Base-by-base conservation (phyloP, 2,888 invertebrate species). In the Xanthorhoe designata region DNA sequence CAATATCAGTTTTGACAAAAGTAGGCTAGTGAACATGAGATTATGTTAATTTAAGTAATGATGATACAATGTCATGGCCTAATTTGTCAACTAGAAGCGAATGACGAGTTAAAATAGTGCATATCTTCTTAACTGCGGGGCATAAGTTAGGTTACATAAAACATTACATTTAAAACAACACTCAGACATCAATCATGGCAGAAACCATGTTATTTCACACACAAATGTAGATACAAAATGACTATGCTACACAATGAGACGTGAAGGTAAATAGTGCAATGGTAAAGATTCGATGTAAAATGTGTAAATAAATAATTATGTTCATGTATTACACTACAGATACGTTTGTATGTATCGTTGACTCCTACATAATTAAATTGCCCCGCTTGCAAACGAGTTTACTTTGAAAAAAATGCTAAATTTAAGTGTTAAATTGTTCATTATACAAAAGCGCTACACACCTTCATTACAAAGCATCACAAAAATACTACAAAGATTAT, bases 401-500 rank as follows among this genome's bases (percentile, higher is more conserved):
- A 56, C 55, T 49, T 65, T 70, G 66, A 71, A 75, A 68, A 38
- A 78, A 76, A 73, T 70, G 74, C 73, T 73, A 68, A 65, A 72
- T 75, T 77, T 71, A 75, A 64, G 18, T 50, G 70, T 72, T 60
- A 69, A 62, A 66, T 72, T 76, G 79, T 78, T 79, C 75, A 70
- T 81, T 78, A 79, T 80, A 82, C 78, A 79, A 81, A 78, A 81
- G 80, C 84, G 81, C 38, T 80, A 81, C 80, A 78, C 83, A 64
- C 77, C 68, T 73, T 78, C 78, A 73, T 82, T 38, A 85, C 79
- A 83, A 89, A 89, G 87, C 86, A 81, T 90, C 85, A 88, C 87
- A 90, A 90, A 90, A 88, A 87, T 86, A 86, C 84, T 88, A 89
- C 81, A 88, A 88, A 87, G 79, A 86, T n/a, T n/a, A 82, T 77